Conservation (phyloP, 2,113 vertebrate species). For the Alaudala cheleensis region DNA sequence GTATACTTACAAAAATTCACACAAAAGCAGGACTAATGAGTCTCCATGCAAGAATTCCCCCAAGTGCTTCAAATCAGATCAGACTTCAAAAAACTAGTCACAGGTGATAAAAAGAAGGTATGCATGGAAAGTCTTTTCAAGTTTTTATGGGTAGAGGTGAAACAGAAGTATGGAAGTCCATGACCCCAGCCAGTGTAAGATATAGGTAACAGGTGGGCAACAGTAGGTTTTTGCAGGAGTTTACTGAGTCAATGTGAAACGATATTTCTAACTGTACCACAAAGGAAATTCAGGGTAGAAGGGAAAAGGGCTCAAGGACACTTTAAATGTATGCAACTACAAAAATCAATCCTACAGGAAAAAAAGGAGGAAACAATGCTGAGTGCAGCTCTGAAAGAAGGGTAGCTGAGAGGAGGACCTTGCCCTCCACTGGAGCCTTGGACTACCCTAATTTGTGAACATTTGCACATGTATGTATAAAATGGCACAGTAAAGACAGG, state of each 20-base stretch:
- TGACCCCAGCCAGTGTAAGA: background rate
- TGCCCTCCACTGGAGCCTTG: background rate
- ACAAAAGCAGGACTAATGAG: background rate
- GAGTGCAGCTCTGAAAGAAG: background rate
- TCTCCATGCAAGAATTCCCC: background rate
- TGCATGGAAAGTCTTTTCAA: background rate
- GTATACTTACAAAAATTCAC: background rate
- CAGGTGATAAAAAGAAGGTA: background rate
- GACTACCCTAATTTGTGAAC: background rate
- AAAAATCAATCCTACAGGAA: background rate
- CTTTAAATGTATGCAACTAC: fast-evolving
- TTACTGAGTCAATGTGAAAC: background rate
- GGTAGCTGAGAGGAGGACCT: background rate
- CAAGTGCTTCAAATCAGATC: background rate
- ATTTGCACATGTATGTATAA: background rate
- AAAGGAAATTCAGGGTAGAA: background rate
- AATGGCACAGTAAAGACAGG: background rate
- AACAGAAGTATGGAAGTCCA: background rate
- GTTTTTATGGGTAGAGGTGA: background rate
- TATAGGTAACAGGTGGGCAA: background rate
- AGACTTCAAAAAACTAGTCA: background rate
- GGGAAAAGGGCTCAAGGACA: background rate
- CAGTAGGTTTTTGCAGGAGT: background rate
- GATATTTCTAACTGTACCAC: background rate
- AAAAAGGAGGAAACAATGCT: background rate